Conservation (phyloP, 2,888 invertebrate genomes). For the Flexamia atlantica region DNA sequence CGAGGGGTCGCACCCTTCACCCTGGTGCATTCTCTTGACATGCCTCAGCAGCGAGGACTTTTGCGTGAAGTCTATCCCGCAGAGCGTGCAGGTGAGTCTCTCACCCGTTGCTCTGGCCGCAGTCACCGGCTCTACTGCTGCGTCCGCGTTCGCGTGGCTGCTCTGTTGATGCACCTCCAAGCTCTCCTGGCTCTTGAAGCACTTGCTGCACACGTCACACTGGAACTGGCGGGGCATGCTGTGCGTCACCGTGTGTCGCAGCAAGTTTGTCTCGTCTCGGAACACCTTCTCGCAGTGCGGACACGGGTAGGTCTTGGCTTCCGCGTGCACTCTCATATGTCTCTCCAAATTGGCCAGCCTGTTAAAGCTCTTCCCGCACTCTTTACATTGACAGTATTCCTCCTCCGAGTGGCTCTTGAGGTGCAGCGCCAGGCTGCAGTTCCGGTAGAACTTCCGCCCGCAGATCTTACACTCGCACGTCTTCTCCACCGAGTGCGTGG, state of each 20-base stretch:
- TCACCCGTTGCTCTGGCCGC: conserved; percentile 67
- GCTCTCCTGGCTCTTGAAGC: conserved; percentile 57
- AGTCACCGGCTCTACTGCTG: conserved; percentile 62
- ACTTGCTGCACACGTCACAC: conserved; percentile 60
- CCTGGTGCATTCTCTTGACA: conserved; percentile 70
- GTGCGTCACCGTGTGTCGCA: conserved; percentile 66
- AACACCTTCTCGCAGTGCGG: conserved; percentile 66
- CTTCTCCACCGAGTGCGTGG: conserved; percentile 68
- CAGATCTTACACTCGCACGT: conserved; percentile 69
- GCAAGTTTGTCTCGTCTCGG: conserved; percentile 65
- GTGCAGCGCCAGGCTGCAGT: conserved; percentile 69
- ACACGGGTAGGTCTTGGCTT: conserved; percentile 64
- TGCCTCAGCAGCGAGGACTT: conserved; percentile 70
- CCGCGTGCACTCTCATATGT: conserved; percentile 66
- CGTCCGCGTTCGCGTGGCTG: conserved; percentile 38
- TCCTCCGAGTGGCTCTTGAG: conserved; percentile 69
- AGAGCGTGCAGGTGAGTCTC: conserved; percentile 69
- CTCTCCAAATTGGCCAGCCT: conserved; percentile 67
- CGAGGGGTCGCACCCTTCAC: conserved; percentile 29
- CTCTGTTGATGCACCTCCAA: conserved; percentile 57
- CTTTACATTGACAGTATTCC: conserved; percentile 68
- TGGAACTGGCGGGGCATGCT: conserved; percentile 31
- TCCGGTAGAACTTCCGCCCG: conserved; percentile 69
- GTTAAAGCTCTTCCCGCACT: conserved; percentile 68
- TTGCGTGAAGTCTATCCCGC: conserved; percentile 71